Percentiles rank a stretch among this genome's conserved stretches.
Evolutionary conservation across 1,140 invertebrate genomes (phyloP).

Genomic region (Battus philenor): DNA sequence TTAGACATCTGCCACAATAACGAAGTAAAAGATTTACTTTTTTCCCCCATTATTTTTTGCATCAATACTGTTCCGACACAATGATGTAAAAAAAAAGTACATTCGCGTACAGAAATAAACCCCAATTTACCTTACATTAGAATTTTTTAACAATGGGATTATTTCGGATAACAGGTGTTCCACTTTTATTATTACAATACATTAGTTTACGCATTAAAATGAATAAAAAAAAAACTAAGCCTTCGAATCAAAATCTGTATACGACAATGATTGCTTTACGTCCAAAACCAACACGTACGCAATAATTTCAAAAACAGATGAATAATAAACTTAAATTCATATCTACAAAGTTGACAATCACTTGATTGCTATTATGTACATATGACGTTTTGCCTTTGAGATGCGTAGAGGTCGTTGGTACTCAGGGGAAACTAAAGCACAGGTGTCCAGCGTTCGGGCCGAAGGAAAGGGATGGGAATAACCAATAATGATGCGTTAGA

Average conservation of each 20-base stretch:
- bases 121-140: constrained; percentile 47
- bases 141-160: constrained; percentile 55
- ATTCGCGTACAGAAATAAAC: constrained; percentile 31
- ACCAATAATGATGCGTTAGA: constrained; percentile 25
- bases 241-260: constrained; percentile 72
- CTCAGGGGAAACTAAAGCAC: constrained; percentile 74
- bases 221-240: constrained; percentile 54
- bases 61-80: not conserved
- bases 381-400: constrained; percentile 40
- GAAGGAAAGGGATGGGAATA: constrained; percentile 43
- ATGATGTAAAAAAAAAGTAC: constrained; percentile 27
- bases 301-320: constrained; percentile 28
- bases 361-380: constrained; percentile 15
- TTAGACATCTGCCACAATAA: not conserved
- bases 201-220: constrained; percentile 63
- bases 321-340: constrained; percentile 23
- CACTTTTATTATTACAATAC: constrained; percentile 66
- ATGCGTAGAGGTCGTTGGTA: constrained; percentile 69
- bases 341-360: constrained; percentile 26
- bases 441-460: constrained; percentile 72
- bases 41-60: not conserved
- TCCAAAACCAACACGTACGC: constrained; percentile 61
- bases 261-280: constrained; percentile 72
- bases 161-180: constrained; percentile 63
- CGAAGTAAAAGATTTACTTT: too few relatives aligned